These are phyloP conservation scores for Phasia obesa DNA, from an alignment of 2,888 invertebrate genomes.

Conservation along the genomic window DNA sequence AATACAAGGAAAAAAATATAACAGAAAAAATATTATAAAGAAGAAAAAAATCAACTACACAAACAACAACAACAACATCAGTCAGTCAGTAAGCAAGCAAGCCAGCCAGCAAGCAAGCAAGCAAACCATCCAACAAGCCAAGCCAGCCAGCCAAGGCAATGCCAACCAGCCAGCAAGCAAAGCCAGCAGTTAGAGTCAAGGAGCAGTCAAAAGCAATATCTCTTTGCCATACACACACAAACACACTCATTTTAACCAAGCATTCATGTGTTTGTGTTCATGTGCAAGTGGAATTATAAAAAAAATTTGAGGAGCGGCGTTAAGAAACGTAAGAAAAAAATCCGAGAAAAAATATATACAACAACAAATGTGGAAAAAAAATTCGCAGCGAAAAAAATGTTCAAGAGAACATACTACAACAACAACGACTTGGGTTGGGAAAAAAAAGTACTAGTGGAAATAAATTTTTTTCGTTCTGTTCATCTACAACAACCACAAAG, in stretches of 20 bases:
- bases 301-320: slow-evolving; percentile 70
- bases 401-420: slow-evolving; percentile 72
- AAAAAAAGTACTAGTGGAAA: slow-evolving; percentile 55
- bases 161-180: slow-evolving; percentile 52
- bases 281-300: slow-evolving; percentile 54
- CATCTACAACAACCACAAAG: slow-evolving; percentile 75
- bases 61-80: slow-evolving; percentile 52
- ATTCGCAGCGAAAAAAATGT: slow-evolving; percentile 68
- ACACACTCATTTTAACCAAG: slow-evolving; percentile 25
- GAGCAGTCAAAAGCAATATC: slow-evolving; percentile 68
- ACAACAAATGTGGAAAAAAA: slow-evolving; percentile 65
- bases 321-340: slow-evolving; percentile 67
- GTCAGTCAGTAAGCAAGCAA: slow-evolving; percentile 65
- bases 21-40: no score
- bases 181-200: slow-evolving; percentile 69
- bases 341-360: slow-evolving; percentile 62
- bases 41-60: slow-evolving; percentile 55
- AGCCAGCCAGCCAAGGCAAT: slow-evolving; percentile 64
- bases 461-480: slow-evolving; percentile 56
- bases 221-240: slow-evolving; percentile 51
- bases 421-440: slow-evolving; percentile 60
- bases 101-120: slow-evolving; percentile 68
- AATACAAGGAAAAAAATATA: slow-evolving; percentile 46
- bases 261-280: slow-evolving; percentile 47
- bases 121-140: slow-evolving; percentile 67